Evolutionary conservation across 2,888 invertebrate genomes (phyloP).

Genomic region (Cephus nigrinus): DNA sequence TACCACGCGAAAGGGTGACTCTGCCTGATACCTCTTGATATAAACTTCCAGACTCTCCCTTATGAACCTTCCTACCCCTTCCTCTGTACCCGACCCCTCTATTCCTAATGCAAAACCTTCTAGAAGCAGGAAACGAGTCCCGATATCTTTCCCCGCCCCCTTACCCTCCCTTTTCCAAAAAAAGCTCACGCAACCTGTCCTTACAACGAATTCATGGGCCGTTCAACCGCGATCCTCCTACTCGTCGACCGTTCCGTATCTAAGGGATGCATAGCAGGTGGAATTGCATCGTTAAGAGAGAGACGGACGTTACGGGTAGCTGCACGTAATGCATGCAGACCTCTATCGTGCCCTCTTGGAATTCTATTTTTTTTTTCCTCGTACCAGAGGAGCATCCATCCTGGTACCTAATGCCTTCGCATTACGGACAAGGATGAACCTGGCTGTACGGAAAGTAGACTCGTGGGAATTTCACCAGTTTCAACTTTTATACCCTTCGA

Average conservation of each 20-base stretch:
- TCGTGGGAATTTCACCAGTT: not conserved
- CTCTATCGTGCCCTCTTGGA: not conserved
- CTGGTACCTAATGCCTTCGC: not conserved
- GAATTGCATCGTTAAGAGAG: not conserved
- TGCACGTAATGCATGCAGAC: not conserved
- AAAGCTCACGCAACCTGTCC: constrained; percentile 18
- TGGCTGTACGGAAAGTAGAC: not conserved
- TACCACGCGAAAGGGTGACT: constrained; percentile 19
- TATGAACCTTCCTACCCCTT: constrained; percentile 2
- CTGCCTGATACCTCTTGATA: constrained; percentile 15
- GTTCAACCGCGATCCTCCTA: constrained; percentile 20
- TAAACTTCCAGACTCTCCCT: not conserved
- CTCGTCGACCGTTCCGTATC: not conserved
- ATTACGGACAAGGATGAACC: not conserved
- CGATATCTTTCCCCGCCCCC: constrained; percentile 9
- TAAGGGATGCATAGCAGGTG: not conserved
- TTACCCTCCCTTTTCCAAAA: not conserved
- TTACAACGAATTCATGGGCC: constrained; percentile 37
- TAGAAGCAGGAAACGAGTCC: constrained; percentile 9
- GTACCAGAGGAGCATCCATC: not conserved
- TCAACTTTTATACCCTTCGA: not conserved
- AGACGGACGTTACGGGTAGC: not conserved
- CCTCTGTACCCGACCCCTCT: not conserved
- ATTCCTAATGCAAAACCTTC: not conserved
- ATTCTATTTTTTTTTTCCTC: not conserved